Conservation (phyloP, 2,888 invertebrate genomes). For the Crocallis elinguaria region DNA sequence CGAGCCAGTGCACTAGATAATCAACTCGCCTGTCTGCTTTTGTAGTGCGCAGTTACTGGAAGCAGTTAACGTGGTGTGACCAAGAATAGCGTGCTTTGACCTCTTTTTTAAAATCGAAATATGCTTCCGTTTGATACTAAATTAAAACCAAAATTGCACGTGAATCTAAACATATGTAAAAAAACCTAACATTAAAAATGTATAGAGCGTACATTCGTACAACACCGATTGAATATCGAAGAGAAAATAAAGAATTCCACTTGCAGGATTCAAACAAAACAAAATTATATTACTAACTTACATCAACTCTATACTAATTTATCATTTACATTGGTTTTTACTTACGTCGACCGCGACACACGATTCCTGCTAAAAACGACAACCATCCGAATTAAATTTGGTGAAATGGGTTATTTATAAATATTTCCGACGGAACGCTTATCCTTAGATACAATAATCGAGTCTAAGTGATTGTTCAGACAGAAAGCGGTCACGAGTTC, state of each 20-base stretch:
- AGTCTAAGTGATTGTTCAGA: too few species aligned
- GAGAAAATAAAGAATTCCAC: constrained; percentile 4
- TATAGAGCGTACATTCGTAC: neutral
- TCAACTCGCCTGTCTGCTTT: too few species aligned
- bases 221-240: constrained; percentile 3
- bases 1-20: neutral
- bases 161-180: constrained; percentile 3
- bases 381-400: too few species aligned
- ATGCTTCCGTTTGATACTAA: too few species aligned
- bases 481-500: too few species aligned
- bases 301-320: constrained; percentile 8
- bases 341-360: constrained; percentile 4
- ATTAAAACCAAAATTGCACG: constrained; percentile 11
- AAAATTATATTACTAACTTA: constrained; percentile 19
- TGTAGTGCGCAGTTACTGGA: too few species aligned
- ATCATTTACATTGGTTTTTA: constrained; percentile 19
- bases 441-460: neutral
- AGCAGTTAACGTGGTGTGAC: too few species aligned
- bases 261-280: constrained; percentile 4
- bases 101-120: too few species aligned
- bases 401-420: neutral
- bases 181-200: neutral
- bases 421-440: neutral
- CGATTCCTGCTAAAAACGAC: neutral
- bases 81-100: too few species aligned